A percentile compares a stretch with the other conserved stretches of the same genome.
Evolutionary conservation across 2,888 invertebrate species (phyloP).

Genomic region (Agrochola macilenta): DNA sequence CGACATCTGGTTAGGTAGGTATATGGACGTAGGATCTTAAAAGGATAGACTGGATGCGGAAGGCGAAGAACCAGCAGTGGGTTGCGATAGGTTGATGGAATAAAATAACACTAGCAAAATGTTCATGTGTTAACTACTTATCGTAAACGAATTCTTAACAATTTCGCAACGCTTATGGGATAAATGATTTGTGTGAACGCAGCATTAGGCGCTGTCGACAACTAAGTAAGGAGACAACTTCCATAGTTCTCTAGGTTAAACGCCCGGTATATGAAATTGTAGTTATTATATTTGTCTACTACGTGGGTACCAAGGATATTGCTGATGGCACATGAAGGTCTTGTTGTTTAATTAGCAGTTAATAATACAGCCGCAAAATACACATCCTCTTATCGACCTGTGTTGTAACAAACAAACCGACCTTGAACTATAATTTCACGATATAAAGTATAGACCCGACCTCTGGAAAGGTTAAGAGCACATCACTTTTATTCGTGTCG

Average conservation of each 20-base stretch:
- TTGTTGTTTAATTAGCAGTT: constrained; percentile 74
- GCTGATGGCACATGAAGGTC: constrained; percentile 52
- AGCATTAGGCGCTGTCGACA: background rate
- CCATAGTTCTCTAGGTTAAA: constrained; percentile 8
- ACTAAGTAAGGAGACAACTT: constrained; percentile 3
- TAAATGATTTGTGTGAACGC: constrained; percentile 12
- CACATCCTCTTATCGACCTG: constrained; percentile 62
- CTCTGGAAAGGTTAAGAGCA: constrained; percentile 88
- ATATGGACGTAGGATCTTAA: background rate
- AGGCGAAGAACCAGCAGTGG: background rate
- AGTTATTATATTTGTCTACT: constrained; percentile 25
- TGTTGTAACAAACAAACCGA: constrained; percentile 75
- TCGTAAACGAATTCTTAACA: background rate
- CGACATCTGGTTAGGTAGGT: background rate
- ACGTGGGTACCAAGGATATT: constrained; percentile 21
- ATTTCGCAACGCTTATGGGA: background rate
- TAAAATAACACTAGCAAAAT: background rate
- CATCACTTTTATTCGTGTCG: constrained; percentile 86
- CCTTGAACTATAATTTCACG: constrained; percentile 88
- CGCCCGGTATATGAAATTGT: constrained; percentile 10
- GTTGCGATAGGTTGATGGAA: background rate
- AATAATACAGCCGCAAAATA: constrained; percentile 70
- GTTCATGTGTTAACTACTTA: too few species aligned
- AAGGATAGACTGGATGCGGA: background rate
- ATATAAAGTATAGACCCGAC: constrained; percentile 81